Evolutionary conservation across 2,888 invertebrate species (phyloP), one percentile per base, ranked within the genome.

Genomic region (Hypselothyrea guttata): DNA sequence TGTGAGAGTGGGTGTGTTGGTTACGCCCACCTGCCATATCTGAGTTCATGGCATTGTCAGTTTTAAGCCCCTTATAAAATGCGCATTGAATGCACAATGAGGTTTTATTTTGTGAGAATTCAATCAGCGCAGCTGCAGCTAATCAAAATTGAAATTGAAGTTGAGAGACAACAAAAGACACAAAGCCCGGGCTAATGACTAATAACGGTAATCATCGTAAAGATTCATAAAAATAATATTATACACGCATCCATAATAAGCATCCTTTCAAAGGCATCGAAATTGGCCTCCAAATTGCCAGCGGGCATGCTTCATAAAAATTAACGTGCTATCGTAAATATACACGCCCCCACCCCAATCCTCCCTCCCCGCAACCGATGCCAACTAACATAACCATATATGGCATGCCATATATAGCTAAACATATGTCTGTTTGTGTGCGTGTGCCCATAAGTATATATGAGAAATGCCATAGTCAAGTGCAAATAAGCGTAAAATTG

Each of bases 401-500:
- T 12, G 7, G 22, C 30, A 18, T 47, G 28, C 15, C 13, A 16
- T 13, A 52, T 22, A 38, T 27, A 27, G 9, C 15, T 9, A 9
- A 7, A 41, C 51, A 51, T 34, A 41, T 35, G n/a, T 28, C 15
- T 52, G 30, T 30, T 30, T 16, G 35, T 35, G 8, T 44, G 27
- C 34, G 31, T 38, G 15, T 46, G n/a, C 15, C 13, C 45, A 44
- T 27, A 45, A 42, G 37, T 31, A 18, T 13, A 54, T 63, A 44
- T 37, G 53, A 47, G 34, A 35, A 64, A 60, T 71, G 59, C 61
- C 38, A 60, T 61, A 70, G 47, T 51, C 38, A 63, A 78, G 83
- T 74, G 74, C 76, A 83, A 75, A 78, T 82, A 78, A 71, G 83
- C 83, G 77, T 73, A 62, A 78, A 78, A 78, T 78, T 72, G 65